Evolutionary conservation across 2,888 invertebrate genomes (phyloP).

Genomic region (Spisula subtruncata): DNA sequence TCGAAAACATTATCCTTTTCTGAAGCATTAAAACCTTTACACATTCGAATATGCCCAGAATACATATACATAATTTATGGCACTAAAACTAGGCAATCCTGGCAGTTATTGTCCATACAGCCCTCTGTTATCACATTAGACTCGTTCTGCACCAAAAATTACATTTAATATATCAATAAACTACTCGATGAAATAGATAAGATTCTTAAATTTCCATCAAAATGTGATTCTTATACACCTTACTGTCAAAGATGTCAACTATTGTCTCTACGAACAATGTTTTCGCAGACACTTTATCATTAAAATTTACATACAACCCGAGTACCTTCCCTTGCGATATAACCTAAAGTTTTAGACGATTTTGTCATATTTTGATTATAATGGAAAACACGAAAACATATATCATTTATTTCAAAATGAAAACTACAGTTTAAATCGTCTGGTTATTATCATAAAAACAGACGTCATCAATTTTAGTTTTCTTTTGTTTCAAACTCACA

Average conservation of each 20-base stretch:
- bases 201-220: background rate
- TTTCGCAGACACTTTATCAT: background rate
- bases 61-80: conserved; percentile 15
- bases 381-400: background rate
- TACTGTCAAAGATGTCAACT: background rate
- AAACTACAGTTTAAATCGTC: background rate
- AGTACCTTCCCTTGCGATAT: background rate
- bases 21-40: background rate
- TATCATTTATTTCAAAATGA: background rate
- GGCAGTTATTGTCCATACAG: conserved; percentile 5
- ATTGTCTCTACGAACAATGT: background rate
- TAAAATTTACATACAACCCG: conserved; percentile 10
- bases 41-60: background rate
- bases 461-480: background rate
- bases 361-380: conserved; percentile 13
- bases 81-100: background rate
- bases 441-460: background rate
- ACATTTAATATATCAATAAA: conserved; percentile 4
- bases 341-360: background rate
- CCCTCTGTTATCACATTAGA: background rate
- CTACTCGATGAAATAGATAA: background rate
- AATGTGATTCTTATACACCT: background rate
- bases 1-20: background rate
- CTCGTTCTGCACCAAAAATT: conserved; percentile 10
- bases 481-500: background rate